Base-by-base conservation (phyloP, 2,888 invertebrate species). In the Archaeoteleia sp. region DNA sequence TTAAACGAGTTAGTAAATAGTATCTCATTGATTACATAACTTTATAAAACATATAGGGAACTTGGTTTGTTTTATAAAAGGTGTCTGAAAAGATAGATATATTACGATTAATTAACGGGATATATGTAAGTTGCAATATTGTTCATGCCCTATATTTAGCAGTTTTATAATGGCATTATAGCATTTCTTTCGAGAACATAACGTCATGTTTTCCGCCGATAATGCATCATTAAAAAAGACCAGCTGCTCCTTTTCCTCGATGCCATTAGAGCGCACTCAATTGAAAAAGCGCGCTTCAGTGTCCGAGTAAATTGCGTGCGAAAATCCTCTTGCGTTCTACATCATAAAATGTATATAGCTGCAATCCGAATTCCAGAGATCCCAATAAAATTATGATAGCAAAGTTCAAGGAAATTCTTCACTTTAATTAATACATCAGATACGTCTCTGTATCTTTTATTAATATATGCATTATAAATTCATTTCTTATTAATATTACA, bases 271-370 rank as follows among this genome's bases (percentile, higher is more conserved):
- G 63, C 51, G 63, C 57, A 63, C 51, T 57, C 39, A 51, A 63
- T 57, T 43, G 63, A 63, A 51, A 63, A 48, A 48, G 45, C 48
- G 62, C 48, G 53, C 29, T 51, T 49, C 37, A 55, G 35, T 48
- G 55, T 55, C 37, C 55, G 55, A 63, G 54, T 43, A 55, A 63
- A 63, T 63, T 55, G 49, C 43, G 62, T 54, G 62, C 54, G 42
- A 63, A 63, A 63, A 55, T 51, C 43, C 51, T 20, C 30, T 17
- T 29, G 25, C 42, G 29, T 51, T 60, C 51, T 30, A 37, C 43
- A 23, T 37, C 45, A 45, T 61, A 61, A 61, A 61, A 29, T 27
- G 27, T 45, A 32, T 40, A 53, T 39, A 45, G 25, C 32, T 14
- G 15, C 27, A 15, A 17, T 34, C 14, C 25, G 13, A 48, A 54